phyloP scores from a whole-genome alignment of 2,888 invertebrate species.

The Latrodectus hesperus region DNA sequence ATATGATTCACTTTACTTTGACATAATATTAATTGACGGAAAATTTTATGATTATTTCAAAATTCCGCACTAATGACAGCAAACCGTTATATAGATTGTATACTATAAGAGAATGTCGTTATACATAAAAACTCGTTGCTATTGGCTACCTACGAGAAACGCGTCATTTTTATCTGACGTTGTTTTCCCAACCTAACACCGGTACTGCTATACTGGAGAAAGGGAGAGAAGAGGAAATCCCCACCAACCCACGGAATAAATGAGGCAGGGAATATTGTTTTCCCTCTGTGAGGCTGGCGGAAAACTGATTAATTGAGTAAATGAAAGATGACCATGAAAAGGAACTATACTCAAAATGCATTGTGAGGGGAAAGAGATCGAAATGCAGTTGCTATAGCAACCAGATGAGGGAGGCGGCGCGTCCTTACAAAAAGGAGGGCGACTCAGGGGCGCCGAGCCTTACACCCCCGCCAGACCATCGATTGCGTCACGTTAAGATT shows the following conservation, averaged over 20 bases:
- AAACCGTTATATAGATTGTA: no score
- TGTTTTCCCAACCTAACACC: neutral
- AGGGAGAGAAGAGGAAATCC: neutral
- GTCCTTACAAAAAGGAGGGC: conserved; percentile 63
- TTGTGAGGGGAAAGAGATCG: conserved; percentile 27
- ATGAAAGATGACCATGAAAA: conserved; percentile 40
- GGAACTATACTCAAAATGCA: conserved; percentile 24
- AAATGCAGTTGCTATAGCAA: conserved; percentile 42
- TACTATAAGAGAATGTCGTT: no score
- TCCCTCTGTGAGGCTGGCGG: neutral
- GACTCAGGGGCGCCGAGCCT: conserved; percentile 58
- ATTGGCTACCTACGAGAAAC: no score
- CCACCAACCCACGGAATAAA: neutral
- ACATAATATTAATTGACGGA: no score
- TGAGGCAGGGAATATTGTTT: no score
- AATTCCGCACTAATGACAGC: no score
- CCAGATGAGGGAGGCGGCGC: conserved; percentile 27
- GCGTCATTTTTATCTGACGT: neutral
- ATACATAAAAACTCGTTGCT: no score
- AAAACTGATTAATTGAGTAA: conserved; percentile 33
- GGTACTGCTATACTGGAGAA: neutral
- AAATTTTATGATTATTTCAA: no score
- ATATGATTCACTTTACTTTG: no score
- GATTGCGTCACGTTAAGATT: conserved; percentile 47
- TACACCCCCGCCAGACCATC: conserved; percentile 48